These are phyloP conservation scores for Picathartes gymnocephalus DNA, from an alignment of 2,113 vertebrate genomes.

Conservation along the genomic window DNA sequence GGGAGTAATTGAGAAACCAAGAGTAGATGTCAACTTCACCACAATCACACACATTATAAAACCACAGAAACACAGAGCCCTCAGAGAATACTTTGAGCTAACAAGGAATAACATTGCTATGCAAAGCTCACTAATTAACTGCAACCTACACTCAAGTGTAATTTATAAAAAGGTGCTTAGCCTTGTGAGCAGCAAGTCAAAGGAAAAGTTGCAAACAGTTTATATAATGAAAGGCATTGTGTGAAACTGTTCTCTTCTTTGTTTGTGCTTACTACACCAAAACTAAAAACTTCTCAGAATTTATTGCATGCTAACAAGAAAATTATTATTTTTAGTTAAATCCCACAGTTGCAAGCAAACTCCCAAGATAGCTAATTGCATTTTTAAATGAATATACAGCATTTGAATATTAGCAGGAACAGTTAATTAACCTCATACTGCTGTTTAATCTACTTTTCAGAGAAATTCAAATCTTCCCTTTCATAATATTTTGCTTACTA, in stretches of 20 bases:
- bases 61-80: not conserved
- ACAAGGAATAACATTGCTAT: not conserved
- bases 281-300: not conserved
- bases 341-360: not conserved
- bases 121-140: conserved; percentile 35
- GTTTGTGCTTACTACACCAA: conserved; percentile 48
- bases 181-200: not conserved
- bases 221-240: not conserved
- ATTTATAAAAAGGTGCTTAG: conserved; percentile 21
- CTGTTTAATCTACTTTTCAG: not conserved
- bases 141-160: not conserved
- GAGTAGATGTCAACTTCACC: not conserved
- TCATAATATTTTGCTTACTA: not conserved
- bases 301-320: conserved; percentile 14
- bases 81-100: conserved; percentile 19
- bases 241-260: conserved; percentile 8
- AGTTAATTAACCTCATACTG: conserved; percentile 28
- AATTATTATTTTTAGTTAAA: conserved; percentile 42
- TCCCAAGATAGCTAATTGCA: conserved; percentile 32
- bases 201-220: not conserved
- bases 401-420: conserved; percentile 20
- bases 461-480: not conserved
- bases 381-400: conserved; percentile 16
- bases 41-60: not conserved
- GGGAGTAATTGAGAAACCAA: not conserved